phyloP scores from a whole-genome alignment of 1,140 invertebrate species.

The Charaxes varanes region DNA sequence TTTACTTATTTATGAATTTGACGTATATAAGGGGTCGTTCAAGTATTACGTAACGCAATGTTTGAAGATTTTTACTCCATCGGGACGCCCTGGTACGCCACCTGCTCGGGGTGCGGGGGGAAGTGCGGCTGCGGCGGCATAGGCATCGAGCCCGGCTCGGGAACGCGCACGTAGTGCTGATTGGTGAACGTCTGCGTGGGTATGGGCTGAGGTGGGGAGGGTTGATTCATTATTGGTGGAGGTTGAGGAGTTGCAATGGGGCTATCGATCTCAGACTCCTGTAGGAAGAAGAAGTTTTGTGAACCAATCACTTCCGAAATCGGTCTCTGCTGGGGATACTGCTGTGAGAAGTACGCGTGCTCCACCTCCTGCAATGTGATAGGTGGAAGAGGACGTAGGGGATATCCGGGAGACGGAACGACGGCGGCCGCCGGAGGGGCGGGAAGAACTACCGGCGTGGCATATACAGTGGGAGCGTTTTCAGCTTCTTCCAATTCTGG shows the following conservation, averaged over 20 bases:
- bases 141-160: slow-evolving; percentile 44
- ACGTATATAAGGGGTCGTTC: too few species aligned
- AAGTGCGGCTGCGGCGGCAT: slow-evolving; percentile 58
- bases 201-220: slow-evolving; percentile 77
- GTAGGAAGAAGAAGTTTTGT: slow-evolving; percentile 84
- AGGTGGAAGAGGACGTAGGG: slow-evolving; percentile 61
- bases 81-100: slow-evolving; percentile 28
- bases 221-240: slow-evolving; percentile 62
- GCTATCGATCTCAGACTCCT: slow-evolving; percentile 85
- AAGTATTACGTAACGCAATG: too few species aligned
- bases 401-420: slow-evolving; percentile 62
- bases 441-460: slow-evolving; percentile 34
- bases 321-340: slow-evolving; percentile 76
- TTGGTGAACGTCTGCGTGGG: slow-evolving; percentile 87
- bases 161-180: slow-evolving; percentile 77
- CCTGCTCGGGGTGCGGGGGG: slow-evolving; percentile 46
- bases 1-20: too few species aligned
- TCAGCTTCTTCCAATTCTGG: slow-evolving; percentile 36
- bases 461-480: slow-evolving; percentile 28
- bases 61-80: too few species aligned
- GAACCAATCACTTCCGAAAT: slow-evolving; percentile 83
- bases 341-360: slow-evolving; percentile 75
- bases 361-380: slow-evolving; percentile 76
- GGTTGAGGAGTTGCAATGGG: slow-evolving; percentile 74
- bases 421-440: slow-evolving; percentile 52